Evolutionary conservation across 2,888 invertebrate species (phyloP).

Genomic region (Bruchidius siliquastri): DNA sequence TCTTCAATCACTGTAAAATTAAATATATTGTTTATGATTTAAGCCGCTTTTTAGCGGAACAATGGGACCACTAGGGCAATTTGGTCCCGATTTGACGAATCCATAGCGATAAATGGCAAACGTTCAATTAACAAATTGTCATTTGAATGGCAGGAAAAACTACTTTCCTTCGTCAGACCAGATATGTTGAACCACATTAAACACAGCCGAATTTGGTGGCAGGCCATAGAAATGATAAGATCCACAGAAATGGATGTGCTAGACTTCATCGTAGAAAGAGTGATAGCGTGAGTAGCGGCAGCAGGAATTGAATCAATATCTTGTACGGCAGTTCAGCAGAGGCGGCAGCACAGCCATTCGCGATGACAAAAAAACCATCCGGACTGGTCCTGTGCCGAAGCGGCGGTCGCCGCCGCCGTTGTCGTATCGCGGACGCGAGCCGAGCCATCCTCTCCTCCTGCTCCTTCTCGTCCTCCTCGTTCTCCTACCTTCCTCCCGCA

Average conservation of each 20-base stretch:
- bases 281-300: background rate
- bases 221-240: background rate
- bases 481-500: background rate
- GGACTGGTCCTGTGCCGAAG: slow-evolving; percentile 5
- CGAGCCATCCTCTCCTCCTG: background rate
- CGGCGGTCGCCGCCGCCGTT: background rate
- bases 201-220: too few relatives aligned
- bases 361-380: slow-evolving; percentile 13
- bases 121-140: too few relatives aligned
- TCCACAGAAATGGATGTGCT: slow-evolving; percentile 13
- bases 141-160: too few relatives aligned
- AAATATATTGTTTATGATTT: too few relatives aligned
- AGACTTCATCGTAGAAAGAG: slow-evolving; percentile 23
- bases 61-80: too few relatives aligned
- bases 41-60: too few relatives aligned
- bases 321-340: slow-evolving; percentile 13
- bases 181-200: too few relatives aligned
- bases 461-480: background rate
- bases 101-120: too few relatives aligned
- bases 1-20: too few relatives aligned
- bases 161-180: too few relatives aligned
- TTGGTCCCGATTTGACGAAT: too few relatives aligned
- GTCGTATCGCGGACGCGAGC: slow-evolving; percentile 5
- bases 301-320: slow-evolving; percentile 30
- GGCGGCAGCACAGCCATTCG: slow-evolving; percentile 5